phyloP scores from a whole-genome alignment of 35 echinoderm and acorn worm species.

The Stichopus chloronotus region DNA sequence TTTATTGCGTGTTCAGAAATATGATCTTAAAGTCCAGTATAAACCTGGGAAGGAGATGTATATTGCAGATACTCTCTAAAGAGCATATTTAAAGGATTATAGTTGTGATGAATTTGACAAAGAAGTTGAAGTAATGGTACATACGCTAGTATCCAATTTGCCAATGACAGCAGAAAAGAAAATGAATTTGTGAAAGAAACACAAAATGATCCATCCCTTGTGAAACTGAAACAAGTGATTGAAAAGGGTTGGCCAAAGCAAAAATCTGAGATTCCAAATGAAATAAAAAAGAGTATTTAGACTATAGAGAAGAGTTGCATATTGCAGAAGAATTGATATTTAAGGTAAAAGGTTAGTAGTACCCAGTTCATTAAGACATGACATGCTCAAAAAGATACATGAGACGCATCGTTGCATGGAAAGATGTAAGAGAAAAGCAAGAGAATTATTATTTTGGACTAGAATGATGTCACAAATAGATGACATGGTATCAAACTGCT shows the following conservation, averaged over 20 bases:
- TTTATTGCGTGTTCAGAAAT: slow-evolving; percentile 45
- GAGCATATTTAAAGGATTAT: background rate
- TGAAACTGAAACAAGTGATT: slow-evolving; percentile 30
- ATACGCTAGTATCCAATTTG: slow-evolving; percentile 1
- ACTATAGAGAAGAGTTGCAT: slow-evolving; percentile 33
- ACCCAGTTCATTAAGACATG: slow-evolving; percentile 24
- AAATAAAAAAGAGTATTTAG: slow-evolving; percentile 29
- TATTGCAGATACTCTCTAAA: slow-evolving; percentile 17
- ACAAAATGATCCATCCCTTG: background rate
- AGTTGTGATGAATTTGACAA: background rate
- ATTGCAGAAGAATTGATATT: slow-evolving; percentile 56
- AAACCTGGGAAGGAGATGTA: slow-evolving; percentile 3
- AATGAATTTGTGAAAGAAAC: background rate
- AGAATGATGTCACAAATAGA: no score
- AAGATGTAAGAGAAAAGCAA: no score
- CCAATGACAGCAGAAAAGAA: slow-evolving; percentile 14
- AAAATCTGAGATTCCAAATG: background rate
- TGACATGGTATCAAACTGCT: no score
- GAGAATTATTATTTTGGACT: no score
- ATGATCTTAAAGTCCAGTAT: slow-evolving; percentile 17
- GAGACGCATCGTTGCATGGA: no score
- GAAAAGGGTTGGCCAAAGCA: slow-evolving; percentile 55
- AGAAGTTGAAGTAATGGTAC: slow-evolving; percentile 6
- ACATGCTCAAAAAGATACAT: slow-evolving; percentile 49
- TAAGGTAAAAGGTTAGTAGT: slow-evolving; percentile 42